Evolutionary conservation across 2,888 invertebrate genomes (phyloP).

Genomic region (Pollenia griseotomentosa): DNA sequence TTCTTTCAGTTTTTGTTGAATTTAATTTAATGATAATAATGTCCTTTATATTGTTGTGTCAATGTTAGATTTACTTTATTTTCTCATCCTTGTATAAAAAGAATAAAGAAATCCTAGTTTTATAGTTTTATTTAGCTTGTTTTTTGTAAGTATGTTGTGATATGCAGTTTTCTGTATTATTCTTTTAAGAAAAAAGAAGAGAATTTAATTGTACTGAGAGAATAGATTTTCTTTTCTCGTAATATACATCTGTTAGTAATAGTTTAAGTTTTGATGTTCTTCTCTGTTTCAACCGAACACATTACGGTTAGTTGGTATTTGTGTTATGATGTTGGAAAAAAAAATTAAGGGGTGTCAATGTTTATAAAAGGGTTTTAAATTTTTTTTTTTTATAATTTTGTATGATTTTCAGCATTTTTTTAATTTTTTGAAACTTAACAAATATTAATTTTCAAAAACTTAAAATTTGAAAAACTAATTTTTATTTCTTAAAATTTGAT

Average conservation of each 20-base stretch:
- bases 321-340: constrained; percentile 8
- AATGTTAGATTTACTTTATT: constrained; percentile 53
- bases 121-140: constrained; percentile 44
- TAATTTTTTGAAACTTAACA: too few species aligned
- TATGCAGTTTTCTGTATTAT: constrained; percentile 48
- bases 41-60: constrained; percentile 68
- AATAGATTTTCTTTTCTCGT: constrained; percentile 30
- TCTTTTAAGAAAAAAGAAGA: constrained; percentile 19
- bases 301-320: constrained; percentile 54
- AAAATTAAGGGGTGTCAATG: background rate
- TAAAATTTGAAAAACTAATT: too few species aligned
- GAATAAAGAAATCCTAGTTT: constrained; percentile 7
- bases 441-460: too few species aligned
- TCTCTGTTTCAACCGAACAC: constrained; percentile 35
- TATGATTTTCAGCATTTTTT: background rate
- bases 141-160: constrained; percentile 39
- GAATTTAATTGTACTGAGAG: constrained; percentile 16
- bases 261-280: constrained; percentile 66
- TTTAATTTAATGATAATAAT: constrained; percentile 70
- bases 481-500: too few species aligned
- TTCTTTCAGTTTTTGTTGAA: constrained; percentile 40
- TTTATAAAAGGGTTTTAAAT: background rate
- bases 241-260: constrained; percentile 64
- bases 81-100: background rate
- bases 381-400: background rate